These are phyloP conservation scores for Halesus radiatus DNA, from an alignment of 1,140 invertebrate species.

Conservation along the genomic window DNA sequence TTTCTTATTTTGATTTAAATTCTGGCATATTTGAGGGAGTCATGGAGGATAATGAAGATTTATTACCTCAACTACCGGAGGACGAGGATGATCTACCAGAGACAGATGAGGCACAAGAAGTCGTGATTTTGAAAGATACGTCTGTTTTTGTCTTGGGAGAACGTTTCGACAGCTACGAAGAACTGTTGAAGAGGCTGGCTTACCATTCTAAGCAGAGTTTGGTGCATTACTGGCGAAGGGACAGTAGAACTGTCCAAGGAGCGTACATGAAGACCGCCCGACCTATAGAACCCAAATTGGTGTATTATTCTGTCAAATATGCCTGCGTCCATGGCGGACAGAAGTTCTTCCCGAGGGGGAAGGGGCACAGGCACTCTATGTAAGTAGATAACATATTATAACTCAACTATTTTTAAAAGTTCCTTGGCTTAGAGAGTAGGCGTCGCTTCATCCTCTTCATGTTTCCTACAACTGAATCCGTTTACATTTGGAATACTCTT, in stretches of 20 bases:
- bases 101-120: background rate
- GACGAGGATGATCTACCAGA: conserved; percentile 3
- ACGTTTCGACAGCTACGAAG: conserved; percentile 66
- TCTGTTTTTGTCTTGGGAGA: conserved; percentile 62
- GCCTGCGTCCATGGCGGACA: conserved; percentile 69
- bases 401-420: too few species aligned
- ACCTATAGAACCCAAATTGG: conserved; percentile 64
- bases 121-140: conserved; percentile 36
- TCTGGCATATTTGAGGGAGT: background rate
- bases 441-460: too few species aligned
- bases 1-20: conserved; percentile 8
- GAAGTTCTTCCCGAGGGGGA: conserved; percentile 65
- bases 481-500: too few species aligned
- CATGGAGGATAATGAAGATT: conserved; percentile 11
- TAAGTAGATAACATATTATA: conserved; percentile 30
- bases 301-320: conserved; percentile 69
- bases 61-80: conserved; percentile 4
- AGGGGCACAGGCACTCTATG: conserved; percentile 60
- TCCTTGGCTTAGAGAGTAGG: too few species aligned
- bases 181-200: conserved; percentile 61
- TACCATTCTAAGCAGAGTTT: conserved; percentile 63
- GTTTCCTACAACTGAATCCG: too few species aligned
- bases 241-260: conserved; percentile 67
- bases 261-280: conserved; percentile 68
- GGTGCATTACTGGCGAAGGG: conserved; percentile 68